Evolutionary conservation across 64 coral and sea anemone genomes (phyloP).

Genomic region (Acropora tenuis): DNA sequence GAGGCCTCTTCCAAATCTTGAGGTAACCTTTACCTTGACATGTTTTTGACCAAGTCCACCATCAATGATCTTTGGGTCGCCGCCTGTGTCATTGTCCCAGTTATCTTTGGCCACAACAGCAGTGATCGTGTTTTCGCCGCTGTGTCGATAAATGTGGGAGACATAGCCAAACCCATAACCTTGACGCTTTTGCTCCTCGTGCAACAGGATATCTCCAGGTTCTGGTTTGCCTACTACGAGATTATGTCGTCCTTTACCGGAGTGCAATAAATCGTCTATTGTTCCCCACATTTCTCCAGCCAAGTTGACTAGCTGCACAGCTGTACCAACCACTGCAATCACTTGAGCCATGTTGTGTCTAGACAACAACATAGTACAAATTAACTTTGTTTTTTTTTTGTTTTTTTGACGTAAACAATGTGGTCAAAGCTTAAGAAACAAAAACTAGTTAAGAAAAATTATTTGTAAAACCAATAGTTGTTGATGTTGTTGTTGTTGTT

Average conservation of each 20-base stretch:
- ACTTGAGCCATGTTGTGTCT: too few relatives aligned
- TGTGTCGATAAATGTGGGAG: background rate
- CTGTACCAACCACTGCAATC: background rate
- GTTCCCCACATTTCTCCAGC: background rate
- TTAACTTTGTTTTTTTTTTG: too few relatives aligned
- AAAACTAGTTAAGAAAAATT: too few relatives aligned
- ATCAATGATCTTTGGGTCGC: slow-evolving; percentile 3
- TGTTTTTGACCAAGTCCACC: background rate
- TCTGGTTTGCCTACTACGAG: background rate
- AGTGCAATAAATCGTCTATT: background rate
- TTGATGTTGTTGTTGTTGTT: too few relatives aligned
- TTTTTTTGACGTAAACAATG: background rate
- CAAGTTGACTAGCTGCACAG: background rate
- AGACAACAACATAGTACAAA: too few relatives aligned
- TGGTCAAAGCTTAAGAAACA: too few relatives aligned
- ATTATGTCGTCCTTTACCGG: background rate
- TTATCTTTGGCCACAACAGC: slow-evolving; percentile 1
- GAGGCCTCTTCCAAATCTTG: background rate
- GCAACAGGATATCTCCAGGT: too few relatives aligned
- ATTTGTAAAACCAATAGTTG: too few relatives aligned
- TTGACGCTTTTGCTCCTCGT: background rate
- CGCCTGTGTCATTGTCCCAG: slow-evolving; percentile 8
- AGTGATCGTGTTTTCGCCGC: background rate
- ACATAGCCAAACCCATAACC: background rate
- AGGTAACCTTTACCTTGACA: slow-evolving; percentile 6